A percentile compares a stretch with the other conserved stretches of the same genome.
These are phyloP conservation scores for Lacanobia wlatinum DNA, from an alignment of 2,888 invertebrate species.

Conservation along the genomic window DNA sequence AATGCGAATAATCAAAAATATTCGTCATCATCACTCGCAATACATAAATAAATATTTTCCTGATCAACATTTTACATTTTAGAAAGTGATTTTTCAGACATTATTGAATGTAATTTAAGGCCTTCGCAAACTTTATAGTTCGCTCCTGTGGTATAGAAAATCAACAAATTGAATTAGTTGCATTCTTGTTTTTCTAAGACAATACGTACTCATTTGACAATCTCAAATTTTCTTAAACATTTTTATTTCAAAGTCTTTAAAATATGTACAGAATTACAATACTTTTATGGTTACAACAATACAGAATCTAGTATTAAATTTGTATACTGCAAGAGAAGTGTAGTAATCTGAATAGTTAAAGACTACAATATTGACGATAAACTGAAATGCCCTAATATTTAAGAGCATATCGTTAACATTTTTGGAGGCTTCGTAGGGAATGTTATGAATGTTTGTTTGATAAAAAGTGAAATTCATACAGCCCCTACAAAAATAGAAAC, in stretches of 20 bases:
- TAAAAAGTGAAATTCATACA: constrained; percentile 33
- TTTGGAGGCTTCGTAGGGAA: constrained; percentile 39
- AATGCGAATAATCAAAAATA: constrained; percentile 63
- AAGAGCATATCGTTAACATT: neutral
- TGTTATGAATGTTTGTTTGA: constrained; percentile 18
- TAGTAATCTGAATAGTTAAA: neutral
- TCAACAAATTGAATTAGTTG: constrained; percentile 2
- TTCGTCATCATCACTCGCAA: constrained; percentile 43
- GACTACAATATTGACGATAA: constrained; percentile 7
- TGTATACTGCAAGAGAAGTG: constrained; percentile 20
- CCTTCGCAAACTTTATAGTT: constrained; percentile 1
- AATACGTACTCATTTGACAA: constrained; percentile 10
- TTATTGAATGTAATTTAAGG: neutral
- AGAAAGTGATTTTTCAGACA: constrained; percentile 3
- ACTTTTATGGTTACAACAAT: constrained; percentile 16
- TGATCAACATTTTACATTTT: constrained; percentile 6
- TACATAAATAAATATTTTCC: constrained; percentile 21
- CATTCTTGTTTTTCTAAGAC: neutral
- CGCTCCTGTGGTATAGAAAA: constrained; percentile 15
- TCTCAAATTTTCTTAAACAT: constrained; percentile 4
- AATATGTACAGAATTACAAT: constrained; percentile 45
- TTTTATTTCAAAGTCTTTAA: constrained; percentile 15
- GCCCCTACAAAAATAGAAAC: constrained; percentile 39
- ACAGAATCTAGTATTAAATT: constrained; percentile 21
- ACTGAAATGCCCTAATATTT: constrained; percentile 2